These are phyloP conservation scores for Hiodon tergisus DNA, from an alignment of 2,113 vertebrate genomes.

Conservation along the genomic window DNA sequence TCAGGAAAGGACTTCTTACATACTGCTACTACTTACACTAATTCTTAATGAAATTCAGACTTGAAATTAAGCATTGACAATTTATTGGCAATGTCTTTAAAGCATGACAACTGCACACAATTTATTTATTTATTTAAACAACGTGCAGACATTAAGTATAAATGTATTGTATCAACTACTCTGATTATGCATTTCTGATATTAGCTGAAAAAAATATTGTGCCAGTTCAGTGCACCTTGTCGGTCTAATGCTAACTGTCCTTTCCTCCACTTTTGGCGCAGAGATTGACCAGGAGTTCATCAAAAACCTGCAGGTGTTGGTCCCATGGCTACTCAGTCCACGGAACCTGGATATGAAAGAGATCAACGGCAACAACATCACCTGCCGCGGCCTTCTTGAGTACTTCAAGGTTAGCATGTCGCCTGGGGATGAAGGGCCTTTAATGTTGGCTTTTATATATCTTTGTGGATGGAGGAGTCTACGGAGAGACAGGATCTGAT, in stretches of 20 bases:
- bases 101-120: background rate
- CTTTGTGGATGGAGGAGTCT: background rate
- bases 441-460: background rate
- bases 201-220: too few relatives aligned
- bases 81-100: background rate
- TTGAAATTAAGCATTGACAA: too few relatives aligned
- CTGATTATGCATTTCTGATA: too few relatives aligned
- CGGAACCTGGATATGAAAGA: slow-evolving; percentile 88
- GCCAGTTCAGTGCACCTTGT: background rate
- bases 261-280: slow-evolving; percentile 40
- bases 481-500: background rate
- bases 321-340: slow-evolving; percentile 91
- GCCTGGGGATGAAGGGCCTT: background rate
- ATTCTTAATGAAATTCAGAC: too few relatives aligned
- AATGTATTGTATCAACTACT: too few relatives aligned
- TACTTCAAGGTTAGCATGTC: slow-evolving; percentile 86
- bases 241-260: background rate
- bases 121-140: background rate
- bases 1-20: background rate
- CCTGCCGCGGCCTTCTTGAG: slow-evolving; percentile 90
- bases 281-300: slow-evolving; percentile 94
- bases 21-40: background rate
- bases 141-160: background rate
- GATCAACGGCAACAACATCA: slow-evolving; percentile 96
- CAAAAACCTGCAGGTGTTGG: slow-evolving; percentile 87